Percentiles rank a stretch among this genome's conserved stretches.
Conservation (phyloP, 1,140 invertebrate genomes). For the Glossosoma conforme region DNA sequence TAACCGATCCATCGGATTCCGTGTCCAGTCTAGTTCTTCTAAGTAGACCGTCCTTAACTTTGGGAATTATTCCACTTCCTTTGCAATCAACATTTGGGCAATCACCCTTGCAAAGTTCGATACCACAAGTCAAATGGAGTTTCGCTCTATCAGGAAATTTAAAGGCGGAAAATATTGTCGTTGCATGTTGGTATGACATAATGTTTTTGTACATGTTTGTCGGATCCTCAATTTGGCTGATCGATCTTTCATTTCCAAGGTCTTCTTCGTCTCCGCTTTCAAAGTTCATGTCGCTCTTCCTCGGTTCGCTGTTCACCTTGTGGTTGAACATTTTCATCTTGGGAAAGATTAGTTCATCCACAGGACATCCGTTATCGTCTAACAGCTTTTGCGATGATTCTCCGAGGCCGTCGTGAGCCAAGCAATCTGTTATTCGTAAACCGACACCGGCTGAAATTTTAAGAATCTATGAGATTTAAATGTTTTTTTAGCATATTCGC, state of each 20-base stretch:
- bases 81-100: conserved; percentile 57
- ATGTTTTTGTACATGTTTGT: conserved; percentile 44
- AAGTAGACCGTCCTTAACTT: conserved; percentile 43
- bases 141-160: conserved; percentile 73
- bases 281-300: conserved; percentile 39
- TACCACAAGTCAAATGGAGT: conserved; percentile 62
- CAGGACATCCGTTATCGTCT: conserved; percentile 65
- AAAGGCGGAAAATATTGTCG: conserved; percentile 68
- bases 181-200: conserved; percentile 55
- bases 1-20: conserved; percentile 52
- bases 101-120: conserved; percentile 61
- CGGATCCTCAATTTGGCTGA: conserved; percentile 34
- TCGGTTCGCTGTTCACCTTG: conserved; percentile 35
- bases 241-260: not conserved
- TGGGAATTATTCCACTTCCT: conserved; percentile 40
- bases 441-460: conserved; percentile 58
- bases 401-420: conserved; percentile 67
- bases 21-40: conserved; percentile 46
- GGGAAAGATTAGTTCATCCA: conserved; percentile 62
- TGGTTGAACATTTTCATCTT: conserved; percentile 44
- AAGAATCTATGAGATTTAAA: conserved; percentile 2
- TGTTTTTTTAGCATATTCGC: too few species aligned
- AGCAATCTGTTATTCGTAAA: conserved; percentile 64
- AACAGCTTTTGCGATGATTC: conserved; percentile 64
- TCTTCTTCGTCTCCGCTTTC: conserved; percentile 33